A percentile compares a stretch with the other conserved stretches of the same genome.
Conservation (phyloP, 1,140 invertebrate genomes). For the Tetragonula clypearis region DNA sequence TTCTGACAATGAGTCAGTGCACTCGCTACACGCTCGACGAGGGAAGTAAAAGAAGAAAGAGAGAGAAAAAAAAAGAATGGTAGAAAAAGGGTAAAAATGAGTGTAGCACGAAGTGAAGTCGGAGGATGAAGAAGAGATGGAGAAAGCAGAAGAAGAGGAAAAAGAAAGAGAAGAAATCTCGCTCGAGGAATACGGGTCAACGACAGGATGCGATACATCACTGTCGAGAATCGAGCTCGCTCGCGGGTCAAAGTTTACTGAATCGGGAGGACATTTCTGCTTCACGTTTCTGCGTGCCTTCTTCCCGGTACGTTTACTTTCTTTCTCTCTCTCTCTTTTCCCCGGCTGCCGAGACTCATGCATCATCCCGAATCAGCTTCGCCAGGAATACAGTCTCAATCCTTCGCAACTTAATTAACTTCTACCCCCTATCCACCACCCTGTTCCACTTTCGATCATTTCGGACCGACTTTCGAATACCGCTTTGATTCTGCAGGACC, state of each 20-base stretch:
- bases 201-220: conserved; percentile 71
- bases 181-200: conserved; percentile 62
- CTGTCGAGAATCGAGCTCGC: conserved; percentile 63
- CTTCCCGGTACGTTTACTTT: conserved; percentile 4
- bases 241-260: conserved; percentile 67
- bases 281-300: conserved; percentile 34
- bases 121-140: conserved; percentile 13
- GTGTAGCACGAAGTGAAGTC: conserved; percentile 19
- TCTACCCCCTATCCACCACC: not conserved
- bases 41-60: conserved; percentile 33
- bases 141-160: conserved; percentile 9
- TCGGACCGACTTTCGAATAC: not conserved
- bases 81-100: conserved; percentile 53
- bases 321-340: not conserved
- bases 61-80: too few relatives aligned
- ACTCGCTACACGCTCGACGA: conserved; percentile 60
- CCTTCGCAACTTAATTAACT: conserved; percentile 42
- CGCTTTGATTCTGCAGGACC: not conserved
- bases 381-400: not conserved
- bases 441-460: not conserved
- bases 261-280: conserved; percentile 66
- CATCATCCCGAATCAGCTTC: conserved; percentile 37
- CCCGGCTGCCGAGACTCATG: not conserved
- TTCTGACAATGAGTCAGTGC: conserved; percentile 71
- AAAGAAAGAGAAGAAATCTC: conserved; percentile 56